Evolutionary conservation across 2,797 vertebrate species (phyloP).

Genomic region (Scomberomorus guttatus): DNA sequence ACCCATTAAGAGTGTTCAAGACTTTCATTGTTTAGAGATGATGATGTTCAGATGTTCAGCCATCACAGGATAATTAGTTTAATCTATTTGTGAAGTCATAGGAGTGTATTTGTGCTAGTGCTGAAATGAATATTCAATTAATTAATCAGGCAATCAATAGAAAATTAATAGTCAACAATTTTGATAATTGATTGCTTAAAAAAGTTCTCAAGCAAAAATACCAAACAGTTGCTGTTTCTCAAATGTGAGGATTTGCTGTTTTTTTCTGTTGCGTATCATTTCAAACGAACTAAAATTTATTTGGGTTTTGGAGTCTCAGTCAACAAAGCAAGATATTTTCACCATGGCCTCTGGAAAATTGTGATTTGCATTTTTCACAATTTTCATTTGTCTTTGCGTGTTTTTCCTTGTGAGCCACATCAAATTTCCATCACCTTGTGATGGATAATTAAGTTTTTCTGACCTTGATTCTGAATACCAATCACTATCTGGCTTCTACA

Average conservation of each 20-base stretch:
- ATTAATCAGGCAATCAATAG: slow-evolving; percentile 1
- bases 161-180: background rate
- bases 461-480: slow-evolving; percentile 2
- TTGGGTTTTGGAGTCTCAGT: background rate
- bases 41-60: slow-evolving; percentile 34
- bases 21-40: slow-evolving; percentile 27
- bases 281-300: background rate
- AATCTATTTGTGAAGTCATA: slow-evolving; percentile 19
- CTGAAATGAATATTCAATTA: background rate
- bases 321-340: background rate
- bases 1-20: slow-evolving; percentile 26
- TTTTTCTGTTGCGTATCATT: background rate
- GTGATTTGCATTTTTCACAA: no score
- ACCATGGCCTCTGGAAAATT: background rate
- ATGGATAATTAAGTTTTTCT: background rate
- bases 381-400: background rate
- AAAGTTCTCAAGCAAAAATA: background rate
- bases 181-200: background rate
- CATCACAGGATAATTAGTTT: slow-evolving; percentile 13
- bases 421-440: background rate
- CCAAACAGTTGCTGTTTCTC: background rate
- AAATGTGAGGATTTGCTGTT: background rate
- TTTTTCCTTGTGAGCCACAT: background rate
- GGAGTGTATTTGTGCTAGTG: background rate
- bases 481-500: background rate